These are phyloP conservation scores for Gnatocerus cornutus DNA, from an alignment of 2,888 invertebrate genomes.

Conservation along the genomic window DNA sequence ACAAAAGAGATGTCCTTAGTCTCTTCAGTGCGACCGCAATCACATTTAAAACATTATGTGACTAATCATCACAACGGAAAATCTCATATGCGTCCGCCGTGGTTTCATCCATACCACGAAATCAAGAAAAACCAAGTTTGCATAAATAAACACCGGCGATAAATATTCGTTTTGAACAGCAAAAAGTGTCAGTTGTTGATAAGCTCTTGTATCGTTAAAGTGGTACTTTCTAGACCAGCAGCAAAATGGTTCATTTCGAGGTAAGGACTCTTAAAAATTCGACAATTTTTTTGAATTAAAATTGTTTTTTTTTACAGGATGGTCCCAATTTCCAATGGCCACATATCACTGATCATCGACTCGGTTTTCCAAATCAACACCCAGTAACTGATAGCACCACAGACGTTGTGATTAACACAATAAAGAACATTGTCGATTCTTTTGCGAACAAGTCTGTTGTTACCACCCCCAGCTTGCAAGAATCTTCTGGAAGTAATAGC, in stretches of 20 bases:
- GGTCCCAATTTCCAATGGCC: conserved; percentile 18
- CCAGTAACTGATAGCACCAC: neutral
- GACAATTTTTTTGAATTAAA: neutral
- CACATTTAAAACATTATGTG: conserved; percentile 14
- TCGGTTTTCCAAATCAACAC: neutral
- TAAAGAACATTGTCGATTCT: conserved; percentile 3
- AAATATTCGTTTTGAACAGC: conserved; percentile 4
- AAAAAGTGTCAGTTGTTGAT: conserved; percentile 43
- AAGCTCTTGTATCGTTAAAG: conserved; percentile 31
- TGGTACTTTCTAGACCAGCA: neutral
- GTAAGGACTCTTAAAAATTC: neutral
- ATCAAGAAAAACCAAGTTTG: conserved; percentile 20
- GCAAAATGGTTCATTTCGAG: conserved; percentile 8
- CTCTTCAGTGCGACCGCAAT: conserved; percentile 20
- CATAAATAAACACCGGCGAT: conserved; percentile 30
- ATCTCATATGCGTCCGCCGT: neutral
- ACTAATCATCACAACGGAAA: conserved; percentile 14
- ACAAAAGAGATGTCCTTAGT: conserved; percentile 1
- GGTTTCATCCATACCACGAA: conserved; percentile 18
- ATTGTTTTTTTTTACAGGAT: conserved; percentile 7
- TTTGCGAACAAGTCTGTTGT: conserved; percentile 1
- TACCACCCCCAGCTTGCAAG: neutral
- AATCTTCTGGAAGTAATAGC: conserved; percentile 3
- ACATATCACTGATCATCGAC: neutral
- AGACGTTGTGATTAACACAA: neutral